Evolutionary conservation across 2,113 vertebrate genomes (phyloP).

Genomic region (Eublepharis macularius): DNA sequence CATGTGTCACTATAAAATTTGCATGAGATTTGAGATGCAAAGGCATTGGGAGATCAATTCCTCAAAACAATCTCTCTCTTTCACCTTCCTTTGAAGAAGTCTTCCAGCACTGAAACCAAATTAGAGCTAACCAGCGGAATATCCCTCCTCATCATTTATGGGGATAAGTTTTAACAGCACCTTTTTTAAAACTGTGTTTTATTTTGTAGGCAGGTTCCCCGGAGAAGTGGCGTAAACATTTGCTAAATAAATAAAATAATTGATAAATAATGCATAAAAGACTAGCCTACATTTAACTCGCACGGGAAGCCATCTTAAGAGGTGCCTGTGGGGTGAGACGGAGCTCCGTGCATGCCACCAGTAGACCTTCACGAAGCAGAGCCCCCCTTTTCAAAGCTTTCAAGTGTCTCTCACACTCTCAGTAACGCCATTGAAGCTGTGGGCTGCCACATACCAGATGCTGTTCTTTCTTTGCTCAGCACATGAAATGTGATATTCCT

Average conservation of each 20-base stretch:
- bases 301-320: too few species aligned
- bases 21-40: slow-evolving; percentile 40
- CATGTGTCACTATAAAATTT: slow-evolving; percentile 36
- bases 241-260: too few species aligned
- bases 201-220: too few species aligned
- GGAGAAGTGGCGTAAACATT: too few species aligned
- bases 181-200: too few species aligned
- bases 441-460: not conserved
- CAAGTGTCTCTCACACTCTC: not conserved
- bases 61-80: not conserved
- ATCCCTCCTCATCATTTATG: too few species aligned
- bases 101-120: not conserved
- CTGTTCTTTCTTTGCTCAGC: not conserved
- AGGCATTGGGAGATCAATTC: slow-evolving; percentile 48
- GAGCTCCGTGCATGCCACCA: not conserved
- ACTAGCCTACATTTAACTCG: too few species aligned
- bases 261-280: too few species aligned
- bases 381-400: not conserved
- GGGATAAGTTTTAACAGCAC: too few species aligned
- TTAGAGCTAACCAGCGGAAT: too few species aligned
- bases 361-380: not conserved
- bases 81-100: not conserved
- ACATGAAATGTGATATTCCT: not conserved
- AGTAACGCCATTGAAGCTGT: not conserved
- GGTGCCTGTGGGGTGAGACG: not conserved